phyloP scores from a whole-genome alignment of 2,888 invertebrate genomes.

The Diloba caeruleocephala region DNA sequence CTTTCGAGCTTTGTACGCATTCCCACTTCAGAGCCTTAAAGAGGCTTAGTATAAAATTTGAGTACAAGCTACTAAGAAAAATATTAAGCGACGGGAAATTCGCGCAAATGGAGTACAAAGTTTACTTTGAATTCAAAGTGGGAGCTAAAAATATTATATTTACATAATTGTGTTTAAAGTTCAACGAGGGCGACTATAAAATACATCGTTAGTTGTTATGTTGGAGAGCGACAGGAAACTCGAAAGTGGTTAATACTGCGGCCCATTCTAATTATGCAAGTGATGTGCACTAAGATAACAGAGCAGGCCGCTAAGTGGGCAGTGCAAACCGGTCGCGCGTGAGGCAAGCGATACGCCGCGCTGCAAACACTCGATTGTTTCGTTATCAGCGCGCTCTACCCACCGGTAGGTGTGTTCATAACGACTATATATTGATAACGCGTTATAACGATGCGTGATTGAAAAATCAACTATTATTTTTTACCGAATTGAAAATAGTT shows the following conservation, averaged over 20 bases:
- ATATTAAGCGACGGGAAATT: slow-evolving; percentile 24
- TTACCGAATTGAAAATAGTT: no score
- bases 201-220: background rate
- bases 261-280: no score
- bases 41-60: slow-evolving; percentile 32
- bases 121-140: slow-evolving; percentile 30
- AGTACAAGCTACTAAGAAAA: slow-evolving; percentile 35
- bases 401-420: background rate
- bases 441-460: no score
- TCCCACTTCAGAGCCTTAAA: slow-evolving; percentile 33
- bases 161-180: slow-evolving; percentile 12
- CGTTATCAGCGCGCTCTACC: slow-evolving; percentile 19
- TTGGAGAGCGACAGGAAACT: background rate
- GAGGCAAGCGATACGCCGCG: no score
- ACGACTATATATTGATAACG: no score
- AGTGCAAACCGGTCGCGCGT: no score
- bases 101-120: slow-evolving; percentile 18
- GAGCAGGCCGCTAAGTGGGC: no score
- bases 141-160: slow-evolving; percentile 6
- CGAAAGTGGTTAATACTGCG: no score
- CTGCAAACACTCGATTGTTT: slow-evolving; percentile 8
- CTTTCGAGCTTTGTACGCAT: slow-evolving; percentile 22
- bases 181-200: slow-evolving; percentile 1
- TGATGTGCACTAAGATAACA: no score
- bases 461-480: no score